Percentiles rank a stretch among this genome's conserved stretches.
These are phyloP conservation scores for Oedothorax gibbosus DNA, from an alignment of 1,140 invertebrate species.

Conservation along the genomic window DNA sequence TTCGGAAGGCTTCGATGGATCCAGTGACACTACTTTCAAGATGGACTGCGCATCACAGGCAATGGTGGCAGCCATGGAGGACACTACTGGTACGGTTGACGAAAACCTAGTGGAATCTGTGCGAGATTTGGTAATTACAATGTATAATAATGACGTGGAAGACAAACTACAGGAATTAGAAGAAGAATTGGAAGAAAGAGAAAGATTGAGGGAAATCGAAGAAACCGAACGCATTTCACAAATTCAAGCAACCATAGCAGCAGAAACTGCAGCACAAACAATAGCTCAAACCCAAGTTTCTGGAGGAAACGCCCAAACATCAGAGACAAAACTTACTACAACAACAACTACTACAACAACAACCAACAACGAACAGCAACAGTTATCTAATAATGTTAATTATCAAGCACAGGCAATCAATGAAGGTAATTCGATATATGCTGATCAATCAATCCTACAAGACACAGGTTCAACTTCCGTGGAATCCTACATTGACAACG, in stretches of 20 bases:
- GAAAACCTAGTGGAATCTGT: conserved; percentile 27
- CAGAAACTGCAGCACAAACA: not conserved
- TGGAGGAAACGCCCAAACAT: not conserved
- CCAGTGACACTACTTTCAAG: not conserved
- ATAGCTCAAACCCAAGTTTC: not conserved
- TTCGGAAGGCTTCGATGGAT: not conserved
- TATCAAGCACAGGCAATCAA: not conserved
- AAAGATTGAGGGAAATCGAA: not conserved
- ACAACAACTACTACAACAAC: not conserved
- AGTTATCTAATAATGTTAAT: not conserved
- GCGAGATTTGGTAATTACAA: conserved; percentile 12
- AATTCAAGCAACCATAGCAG: not conserved
- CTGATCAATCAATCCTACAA: not conserved
- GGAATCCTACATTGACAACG: not conserved
- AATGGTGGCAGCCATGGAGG: conserved; percentile 4
- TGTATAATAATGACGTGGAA: conserved; percentile 43
- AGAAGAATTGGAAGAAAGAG: not conserved
- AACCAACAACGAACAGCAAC: not conserved
- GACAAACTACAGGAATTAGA: conserved; percentile 23
- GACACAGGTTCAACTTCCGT: not conserved
- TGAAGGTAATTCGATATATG: not conserved
- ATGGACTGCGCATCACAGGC: not conserved
- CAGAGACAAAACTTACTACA: not conserved
- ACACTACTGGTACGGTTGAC: not conserved
- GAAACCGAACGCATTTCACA: not conserved